A percentile compares a stretch with the other conserved stretches of the same genome.
Conservation (phyloP, 2,888 invertebrate species). For the Orthonychiurus folsomi region DNA sequence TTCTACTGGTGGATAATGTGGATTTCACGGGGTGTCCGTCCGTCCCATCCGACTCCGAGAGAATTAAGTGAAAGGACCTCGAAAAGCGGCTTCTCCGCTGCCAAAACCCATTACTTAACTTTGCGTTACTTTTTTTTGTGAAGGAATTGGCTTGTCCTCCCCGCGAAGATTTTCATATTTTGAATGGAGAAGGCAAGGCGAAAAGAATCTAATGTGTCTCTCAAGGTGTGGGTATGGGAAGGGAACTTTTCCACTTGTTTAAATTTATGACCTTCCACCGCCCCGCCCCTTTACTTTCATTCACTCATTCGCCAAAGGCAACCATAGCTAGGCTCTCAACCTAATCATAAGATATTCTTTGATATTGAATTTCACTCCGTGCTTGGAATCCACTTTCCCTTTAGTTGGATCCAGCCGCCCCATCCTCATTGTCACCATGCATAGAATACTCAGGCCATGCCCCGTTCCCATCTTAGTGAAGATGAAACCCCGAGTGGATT, state of each 20-base stretch:
- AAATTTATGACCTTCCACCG: conserved; percentile 13
- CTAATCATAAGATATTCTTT: conserved; percentile 1
- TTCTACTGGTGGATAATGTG: too few species aligned
- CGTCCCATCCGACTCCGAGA: too few species aligned
- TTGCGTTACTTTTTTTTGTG: too few species aligned
- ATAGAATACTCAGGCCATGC: too few species aligned
- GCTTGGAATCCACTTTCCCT: not conserved
- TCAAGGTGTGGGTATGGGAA: not conserved
- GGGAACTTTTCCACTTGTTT: conserved; percentile 18
- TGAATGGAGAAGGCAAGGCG: not conserved
- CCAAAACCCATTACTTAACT: too few species aligned
- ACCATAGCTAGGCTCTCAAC: too few species aligned
- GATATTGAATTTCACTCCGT: not conserved
- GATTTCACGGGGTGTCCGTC: too few species aligned
- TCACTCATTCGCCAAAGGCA: too few species aligned
- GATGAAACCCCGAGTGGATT: not conserved
- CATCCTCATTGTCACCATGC: too few species aligned
- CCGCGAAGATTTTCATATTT: not conserved
- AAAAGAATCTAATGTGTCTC: not conserved
- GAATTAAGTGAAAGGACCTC: not conserved
- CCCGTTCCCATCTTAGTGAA: too few species aligned
- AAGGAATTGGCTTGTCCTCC: too few species aligned
- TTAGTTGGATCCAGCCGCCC: too few species aligned
- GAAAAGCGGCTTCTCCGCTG: not conserved
- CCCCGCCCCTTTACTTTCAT: not conserved